Percentiles rank a stretch among this genome's conserved stretches.
Conservation (phyloP, 1,140 invertebrate species). For the Leptinotarsa lineolata region DNA sequence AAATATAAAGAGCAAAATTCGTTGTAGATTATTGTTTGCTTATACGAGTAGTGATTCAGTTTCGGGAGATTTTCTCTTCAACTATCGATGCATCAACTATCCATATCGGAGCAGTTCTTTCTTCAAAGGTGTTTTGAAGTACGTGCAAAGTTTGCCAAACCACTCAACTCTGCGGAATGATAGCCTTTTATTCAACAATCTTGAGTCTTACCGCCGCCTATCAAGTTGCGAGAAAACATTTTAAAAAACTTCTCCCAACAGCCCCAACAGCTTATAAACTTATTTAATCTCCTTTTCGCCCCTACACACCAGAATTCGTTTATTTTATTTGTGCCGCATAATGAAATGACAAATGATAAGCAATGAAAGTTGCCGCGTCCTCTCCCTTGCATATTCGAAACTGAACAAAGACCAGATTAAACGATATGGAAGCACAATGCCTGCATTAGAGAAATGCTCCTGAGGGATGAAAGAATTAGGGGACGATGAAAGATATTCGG, state of each 20-base stretch:
- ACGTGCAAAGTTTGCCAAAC: no score
- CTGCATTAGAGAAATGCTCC: background rate
- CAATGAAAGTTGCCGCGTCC: background rate
- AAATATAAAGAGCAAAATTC: no score
- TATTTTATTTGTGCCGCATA: slow-evolving; percentile 8
- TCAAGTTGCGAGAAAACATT: no score
- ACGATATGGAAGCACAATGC: slow-evolving; percentile 2
- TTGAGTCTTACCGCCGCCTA: no score
- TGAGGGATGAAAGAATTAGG: slow-evolving; percentile 3
- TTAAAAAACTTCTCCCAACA: background rate
- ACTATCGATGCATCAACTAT: no score
- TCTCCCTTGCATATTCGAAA: slow-evolving; percentile 2
- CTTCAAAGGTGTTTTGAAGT: no score
- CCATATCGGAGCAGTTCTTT: no score
- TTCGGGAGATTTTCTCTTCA: no score
- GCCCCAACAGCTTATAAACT: background rate
- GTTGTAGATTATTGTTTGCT: no score
- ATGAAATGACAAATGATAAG: slow-evolving; percentile 8
- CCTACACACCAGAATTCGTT: slow-evolving; percentile 4
- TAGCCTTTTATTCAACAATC: no score
- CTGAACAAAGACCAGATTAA: background rate
- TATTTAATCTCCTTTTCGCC: slow-evolving; percentile 5
- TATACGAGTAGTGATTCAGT: no score
- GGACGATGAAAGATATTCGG: background rate
- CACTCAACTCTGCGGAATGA: no score